Evolutionary conservation across 1,140 invertebrate species (phyloP), one percentile per base, ranked within the genome.

Genomic region (Dolichoris vasculosae): DNA sequence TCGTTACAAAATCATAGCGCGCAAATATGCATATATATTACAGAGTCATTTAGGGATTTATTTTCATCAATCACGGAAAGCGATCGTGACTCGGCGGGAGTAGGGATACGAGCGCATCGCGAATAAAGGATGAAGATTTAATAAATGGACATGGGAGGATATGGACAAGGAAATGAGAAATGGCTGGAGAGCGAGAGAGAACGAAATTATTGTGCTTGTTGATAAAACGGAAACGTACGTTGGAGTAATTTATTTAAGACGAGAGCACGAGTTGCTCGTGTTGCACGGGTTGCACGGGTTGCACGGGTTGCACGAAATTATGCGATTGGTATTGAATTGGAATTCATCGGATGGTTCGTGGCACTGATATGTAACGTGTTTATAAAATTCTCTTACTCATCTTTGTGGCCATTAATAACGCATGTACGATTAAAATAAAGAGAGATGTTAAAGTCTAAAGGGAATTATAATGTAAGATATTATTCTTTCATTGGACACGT

Each of bases 91-190:
- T 2, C n/a, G n/a, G 35, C 15, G 67, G 35, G 35, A 35, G 1
- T 23, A 35, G 1, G 38, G 40, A 9, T 73, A 30, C 20, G 1
- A 6, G 35, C 26, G 15, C 40, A 55, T 23, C 13, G 32, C 2
- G 67, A 63, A 73, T 84, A 84, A 84, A 84, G 20, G 63, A 79
- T 84, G 46, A 78, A 51, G 64, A 79, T 84, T 84, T 84, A 84
- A 84, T 84, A 64, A 84, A 79, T 79, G 83, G 51, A 77, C 46
- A 43, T 30, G 17, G 55, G 23, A 32, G 17, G 23, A 6, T 75
- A 2, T 46, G 48, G 46, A 7, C 13, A 23, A 8, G 40, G 35
- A 26, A 35, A 23, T 78, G 76, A 48, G 23, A 71, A 40, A 40
- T 38, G 46, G 32, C 15, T 13, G 7, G 2, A 40, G 43, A 32